Conservation (phyloP, 2,797 vertebrate species). For the Orestias chungarensis region DNA sequence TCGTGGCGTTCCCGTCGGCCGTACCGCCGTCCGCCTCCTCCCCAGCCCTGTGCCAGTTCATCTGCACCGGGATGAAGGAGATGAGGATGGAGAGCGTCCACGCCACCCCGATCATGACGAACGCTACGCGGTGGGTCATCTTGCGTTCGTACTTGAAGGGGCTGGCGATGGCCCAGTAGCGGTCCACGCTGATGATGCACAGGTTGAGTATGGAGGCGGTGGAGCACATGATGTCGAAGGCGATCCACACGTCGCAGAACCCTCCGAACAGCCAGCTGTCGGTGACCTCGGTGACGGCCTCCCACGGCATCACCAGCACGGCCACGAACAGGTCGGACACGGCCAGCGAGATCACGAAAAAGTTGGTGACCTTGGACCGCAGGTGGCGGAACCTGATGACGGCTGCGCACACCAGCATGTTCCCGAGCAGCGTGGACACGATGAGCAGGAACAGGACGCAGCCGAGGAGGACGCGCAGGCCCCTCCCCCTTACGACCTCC, state of each 20-base stretch:
- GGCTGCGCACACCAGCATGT: slow-evolving; percentile 81
- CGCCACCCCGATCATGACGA: slow-evolving; percentile 77
- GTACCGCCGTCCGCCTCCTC: slow-evolving; percentile 30
- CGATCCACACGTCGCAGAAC: slow-evolving; percentile 85
- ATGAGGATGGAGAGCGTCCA: slow-evolving; percentile 85
- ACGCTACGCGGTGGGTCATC: slow-evolving; percentile 80
- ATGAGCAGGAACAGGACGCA: slow-evolving; percentile 81
- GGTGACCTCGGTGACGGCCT: slow-evolving; percentile 75
- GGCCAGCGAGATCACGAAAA: slow-evolving; percentile 83
- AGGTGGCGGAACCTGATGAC: slow-evolving; percentile 82
- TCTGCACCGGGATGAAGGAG: slow-evolving; percentile 84
- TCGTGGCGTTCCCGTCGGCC: slow-evolving; percentile 21
- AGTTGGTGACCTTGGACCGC: slow-evolving; percentile 85
- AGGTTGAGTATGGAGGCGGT: slow-evolving; percentile 86
- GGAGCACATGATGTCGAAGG: slow-evolving; percentile 87
- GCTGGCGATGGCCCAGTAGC: slow-evolving; percentile 84
- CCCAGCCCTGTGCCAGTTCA: slow-evolving; percentile 81
- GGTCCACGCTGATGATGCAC: slow-evolving; percentile 85
- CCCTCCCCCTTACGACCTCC: slow-evolving; percentile 31
- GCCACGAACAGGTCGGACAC: slow-evolving; percentile 85
- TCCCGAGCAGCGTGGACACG: slow-evolving; percentile 81
- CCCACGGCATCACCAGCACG: slow-evolving; percentile 86
- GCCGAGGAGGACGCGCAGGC: slow-evolving; percentile 71
- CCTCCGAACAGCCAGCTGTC: slow-evolving; percentile 83
- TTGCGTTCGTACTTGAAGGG: slow-evolving; percentile 80